A percentile compares a stretch with the other conserved stretches of the same genome.
phyloP scores from a whole-genome alignment of 37 sponge, comb jelly and placozoan species.

The Spongilla lacustris region DNA sequence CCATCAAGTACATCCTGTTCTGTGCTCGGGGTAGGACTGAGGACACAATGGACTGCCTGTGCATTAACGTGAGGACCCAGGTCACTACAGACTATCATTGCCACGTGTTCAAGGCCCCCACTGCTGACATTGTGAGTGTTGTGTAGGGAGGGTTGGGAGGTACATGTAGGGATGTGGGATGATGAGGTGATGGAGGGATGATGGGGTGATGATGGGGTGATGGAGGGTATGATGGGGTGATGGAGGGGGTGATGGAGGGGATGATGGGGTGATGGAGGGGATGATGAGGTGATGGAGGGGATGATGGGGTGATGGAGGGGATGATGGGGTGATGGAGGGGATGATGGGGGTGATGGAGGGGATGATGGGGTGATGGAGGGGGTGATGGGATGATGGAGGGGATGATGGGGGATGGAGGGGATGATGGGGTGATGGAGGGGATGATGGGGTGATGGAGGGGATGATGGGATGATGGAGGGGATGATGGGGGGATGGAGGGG shows the following conservation, averaged over 20 bases:
- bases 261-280: not conserved
- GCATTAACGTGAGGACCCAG: conserved; percentile 71
- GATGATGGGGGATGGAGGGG: not conserved
- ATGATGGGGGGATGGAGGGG: not conserved
- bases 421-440: not conserved
- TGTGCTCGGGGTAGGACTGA: conserved; percentile 82
- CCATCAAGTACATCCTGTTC: conserved; percentile 71
- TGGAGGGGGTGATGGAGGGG: not conserved
- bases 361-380: too few species aligned
- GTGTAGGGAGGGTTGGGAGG: too few species aligned
- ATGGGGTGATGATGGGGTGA: too few species aligned
- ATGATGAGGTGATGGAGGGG: too few species aligned
- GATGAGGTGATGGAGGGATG: not conserved
- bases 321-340: too few species aligned
- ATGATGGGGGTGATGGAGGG: too few species aligned
- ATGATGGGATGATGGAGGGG: too few species aligned
- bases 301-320: too few species aligned
- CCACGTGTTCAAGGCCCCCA: conserved; percentile 72
- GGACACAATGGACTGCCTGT: conserved; percentile 74
- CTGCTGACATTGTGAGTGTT: conserved; percentile 49
- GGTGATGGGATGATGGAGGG: not conserved
- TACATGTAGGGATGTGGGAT: not conserved
- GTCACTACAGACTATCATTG: conserved; percentile 76
- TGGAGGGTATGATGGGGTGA: not conserved
- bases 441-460: not conserved